Evolutionary conservation across 2,113 vertebrate genomes (phyloP).

Genomic region (Opisthocomus hoazin): DNA sequence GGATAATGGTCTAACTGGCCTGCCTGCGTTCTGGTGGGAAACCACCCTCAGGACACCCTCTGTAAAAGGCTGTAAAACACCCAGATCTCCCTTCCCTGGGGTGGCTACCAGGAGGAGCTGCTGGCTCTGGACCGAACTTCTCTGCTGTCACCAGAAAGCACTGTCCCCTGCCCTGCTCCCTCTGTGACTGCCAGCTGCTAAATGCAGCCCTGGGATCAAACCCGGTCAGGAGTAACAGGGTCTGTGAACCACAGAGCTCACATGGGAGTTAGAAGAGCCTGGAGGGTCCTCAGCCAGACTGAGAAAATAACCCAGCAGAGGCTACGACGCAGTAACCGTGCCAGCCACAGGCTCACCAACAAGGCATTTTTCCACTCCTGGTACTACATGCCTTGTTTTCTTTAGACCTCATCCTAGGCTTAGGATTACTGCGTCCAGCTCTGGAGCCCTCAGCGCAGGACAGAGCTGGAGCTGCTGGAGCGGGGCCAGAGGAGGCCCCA

Average conservation of each 20-base stretch:
- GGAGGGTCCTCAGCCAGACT: background rate
- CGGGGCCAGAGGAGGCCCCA: too few species aligned
- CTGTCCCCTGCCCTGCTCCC: background rate
- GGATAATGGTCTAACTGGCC: background rate
- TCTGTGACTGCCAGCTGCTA: background rate
- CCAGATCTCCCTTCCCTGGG: background rate
- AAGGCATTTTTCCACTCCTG: background rate
- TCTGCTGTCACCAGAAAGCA: background rate
- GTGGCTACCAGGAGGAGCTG: background rate
- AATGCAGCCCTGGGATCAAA: too few species aligned
- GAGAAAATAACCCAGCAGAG: background rate
- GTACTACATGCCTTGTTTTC: background rate
- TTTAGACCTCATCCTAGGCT: background rate
- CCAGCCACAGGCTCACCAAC: too few species aligned
- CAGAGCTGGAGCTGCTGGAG: too few species aligned
- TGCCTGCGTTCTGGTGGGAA: background rate
- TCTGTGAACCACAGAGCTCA: too few species aligned
- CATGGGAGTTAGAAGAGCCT: background rate
- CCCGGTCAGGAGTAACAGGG: background rate
- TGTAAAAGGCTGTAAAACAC: background rate
- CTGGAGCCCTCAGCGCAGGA: too few species aligned
- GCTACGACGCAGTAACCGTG: background rate
- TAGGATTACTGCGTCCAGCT: too few species aligned
- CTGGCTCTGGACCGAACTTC: background rate
- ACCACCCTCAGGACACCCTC: too few species aligned